Evolutionary conservation across 2,888 invertebrate species (phyloP).

Genomic region (Acleris cristana): DNA sequence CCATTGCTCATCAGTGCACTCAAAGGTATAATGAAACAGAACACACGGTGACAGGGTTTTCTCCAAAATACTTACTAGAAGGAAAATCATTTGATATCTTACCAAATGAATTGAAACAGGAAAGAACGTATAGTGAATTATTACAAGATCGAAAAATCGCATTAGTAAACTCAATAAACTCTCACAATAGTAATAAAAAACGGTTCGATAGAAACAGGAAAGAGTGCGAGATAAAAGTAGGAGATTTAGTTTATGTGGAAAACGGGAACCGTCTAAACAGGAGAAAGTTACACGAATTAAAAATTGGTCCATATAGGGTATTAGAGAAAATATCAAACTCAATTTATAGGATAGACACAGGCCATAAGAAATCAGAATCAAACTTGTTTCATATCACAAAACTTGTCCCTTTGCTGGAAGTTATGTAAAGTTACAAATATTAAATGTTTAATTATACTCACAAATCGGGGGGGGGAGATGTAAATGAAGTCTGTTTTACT

Average conservation of each 20-base stretch:
- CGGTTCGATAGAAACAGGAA: too few relatives aligned
- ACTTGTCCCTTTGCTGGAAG: too few relatives aligned
- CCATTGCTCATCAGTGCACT: conserved; percentile 40
- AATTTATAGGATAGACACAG: conserved; percentile 47
- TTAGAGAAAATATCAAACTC: conserved; percentile 45
- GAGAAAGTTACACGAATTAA: conserved; percentile 48
- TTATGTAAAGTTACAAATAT: too few relatives aligned
- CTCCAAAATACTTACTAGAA: conserved; percentile 38
- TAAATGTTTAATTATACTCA: too few relatives aligned
- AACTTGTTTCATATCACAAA: too few relatives aligned
- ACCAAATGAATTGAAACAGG: conserved; percentile 33
- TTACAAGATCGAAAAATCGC: conserved; percentile 33
- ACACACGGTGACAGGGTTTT: conserved; percentile 37
- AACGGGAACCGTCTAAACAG: conserved; percentile 49
- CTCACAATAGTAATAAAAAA: conserved; percentile 39
- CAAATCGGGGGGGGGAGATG: too few relatives aligned
- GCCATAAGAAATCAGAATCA: too few relatives aligned
- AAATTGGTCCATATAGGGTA: conserved; percentile 45
- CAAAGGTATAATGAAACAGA: conserved; percentile 37
- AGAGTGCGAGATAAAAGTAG: too few relatives aligned
- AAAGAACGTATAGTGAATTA: conserved; percentile 15
- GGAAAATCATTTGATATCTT: conserved; percentile 32
- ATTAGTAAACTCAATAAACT: conserved; percentile 35
- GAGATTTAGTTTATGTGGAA: conserved; percentile 46
- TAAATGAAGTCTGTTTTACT: too few relatives aligned